These are phyloP conservation scores for Mesaphorura yosii DNA, from an alignment of 1,140 invertebrate species.

Conservation along the genomic window DNA sequence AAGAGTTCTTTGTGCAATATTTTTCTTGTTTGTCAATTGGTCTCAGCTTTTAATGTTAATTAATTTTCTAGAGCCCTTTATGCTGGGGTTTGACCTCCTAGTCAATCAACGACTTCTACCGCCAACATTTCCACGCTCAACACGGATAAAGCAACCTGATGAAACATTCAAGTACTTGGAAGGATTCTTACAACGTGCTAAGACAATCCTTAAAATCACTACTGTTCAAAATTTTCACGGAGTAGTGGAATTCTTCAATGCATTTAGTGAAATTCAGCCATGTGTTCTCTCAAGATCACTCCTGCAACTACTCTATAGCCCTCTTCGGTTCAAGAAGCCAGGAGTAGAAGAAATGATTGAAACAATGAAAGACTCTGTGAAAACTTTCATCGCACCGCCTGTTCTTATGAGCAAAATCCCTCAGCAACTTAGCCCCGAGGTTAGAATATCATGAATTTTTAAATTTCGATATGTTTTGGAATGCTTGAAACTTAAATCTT, in stretches of 20 bases:
- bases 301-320: constrained; percentile 68
- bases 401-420: constrained; percentile 57
- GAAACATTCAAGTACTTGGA: constrained; percentile 77
- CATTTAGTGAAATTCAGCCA: constrained; percentile 75
- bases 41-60: constrained; percentile 3
- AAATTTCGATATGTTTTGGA: constrained; percentile 1
- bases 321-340: constrained; percentile 40
- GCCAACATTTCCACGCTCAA: constrained; percentile 95
- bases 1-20: constrained; percentile 1
- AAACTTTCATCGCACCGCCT: constrained; percentile 77
- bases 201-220: constrained; percentile 70
- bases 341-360: constrained; percentile 54
- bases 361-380: constrained; percentile 69
- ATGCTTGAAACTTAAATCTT: neutral
- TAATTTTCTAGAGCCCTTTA: constrained; percentile 27
- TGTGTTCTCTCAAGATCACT: constrained; percentile 90
- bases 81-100: constrained; percentile 85
- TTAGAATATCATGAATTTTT: constrained; percentile 32
- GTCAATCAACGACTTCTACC: constrained; percentile 88
- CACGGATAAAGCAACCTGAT: constrained; percentile 71
- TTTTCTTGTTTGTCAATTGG: neutral
- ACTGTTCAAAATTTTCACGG: constrained; percentile 32
- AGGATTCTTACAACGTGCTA: constrained; percentile 63
- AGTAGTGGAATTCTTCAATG: constrained; percentile 79
- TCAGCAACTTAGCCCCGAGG: constrained; percentile 49